Base-by-base conservation (phyloP, 1,140 invertebrate species). In the Agraylea sexmaculata region DNA sequence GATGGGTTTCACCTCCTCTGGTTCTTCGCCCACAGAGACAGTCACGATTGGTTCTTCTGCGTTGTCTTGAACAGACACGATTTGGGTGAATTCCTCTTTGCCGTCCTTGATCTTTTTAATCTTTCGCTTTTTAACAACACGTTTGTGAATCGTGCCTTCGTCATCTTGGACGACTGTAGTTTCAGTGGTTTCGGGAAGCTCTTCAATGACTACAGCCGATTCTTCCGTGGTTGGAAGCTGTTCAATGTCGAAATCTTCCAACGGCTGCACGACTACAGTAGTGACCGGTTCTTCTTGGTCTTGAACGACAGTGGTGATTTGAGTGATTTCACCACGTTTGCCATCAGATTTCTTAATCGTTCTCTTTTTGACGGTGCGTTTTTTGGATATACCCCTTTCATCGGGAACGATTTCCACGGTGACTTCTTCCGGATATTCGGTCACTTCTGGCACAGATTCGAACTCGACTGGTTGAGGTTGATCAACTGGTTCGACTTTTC, bases 61-160 rank as follows among this genome's bases (percentile, higher is more conserved):
- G 8, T 46, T 43, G 17, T 52, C 50, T 43, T 53, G 37, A n/a
- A 58, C 51, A 20, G 59, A 57, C 15, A 58, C 52, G 47, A 61
- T 54, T 45, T 62, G 33, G 4, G 25, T 43, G 2, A 43, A 7
- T 12, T 39, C 19, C 22, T 41, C 19, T 18, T 52, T 40, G 13
- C 47, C 45, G 37, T 52, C 57, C 25, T 49, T 53, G 31, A 49
- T 50, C 42, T 57, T 59, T 37, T 58, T 60, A 18, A 58, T 57
- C 3, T 55, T 49, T 25, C 53, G 45, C 31, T 57, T 60, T 34
- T 59, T 62, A 15, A 44, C 44, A 13, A 46, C 50, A 46, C 48
- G 37, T 18, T 46, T 48, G 22, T 47, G 40, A 19, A 53, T 42
- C 6, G 55, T 53, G n/a, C 54, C 53, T 16, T 33, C 21, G 28